Base-by-base conservation (phyloP, 2,888 invertebrate species). In the Pristionchus exspectatus region DNA sequence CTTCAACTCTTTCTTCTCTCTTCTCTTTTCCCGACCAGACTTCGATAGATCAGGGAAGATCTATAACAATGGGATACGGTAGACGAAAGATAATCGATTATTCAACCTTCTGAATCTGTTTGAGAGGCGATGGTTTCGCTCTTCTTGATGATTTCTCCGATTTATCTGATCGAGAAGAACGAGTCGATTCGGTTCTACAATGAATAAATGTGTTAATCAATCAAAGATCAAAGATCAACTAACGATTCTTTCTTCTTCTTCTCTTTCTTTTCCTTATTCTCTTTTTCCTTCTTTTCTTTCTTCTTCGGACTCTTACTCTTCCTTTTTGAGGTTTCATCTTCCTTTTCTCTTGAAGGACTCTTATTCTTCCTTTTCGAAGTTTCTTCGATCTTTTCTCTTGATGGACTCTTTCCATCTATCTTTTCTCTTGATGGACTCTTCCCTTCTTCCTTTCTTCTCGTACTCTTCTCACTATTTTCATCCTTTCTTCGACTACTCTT, bases 21-120 rank as follows among this genome's bases (percentile, higher is more conserved):
- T 30, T 21, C 72, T 12, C 72, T 81, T 54, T n/a, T 81, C 10
- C 14, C 50, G n/a, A 0, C 81, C 50, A 27, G 50, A 27, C 81
- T 81, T 81, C 50, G 81, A 50, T 9, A 81, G 54, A 54, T 81
- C 81, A n/a, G 81, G 81, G 33, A 81, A 81, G 81, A 81, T 81
- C 81, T 81, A 44, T 12, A 12, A 63, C n/a, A 63, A n/a, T 63
- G 63, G n/a, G 33, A 72, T 72, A 50, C 44, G 44, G 44, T 50
- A 59, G 59, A 18, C 24, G 59, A 59, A 24, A 3, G 4, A 59
- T 16, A 59, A 59, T 59, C 59, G 4, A 59, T 21, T 4, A 59
- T 59, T 24, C 44, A 10, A 81, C 81, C 50, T 81, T 81, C 81
- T 81, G 81, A 54, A 81, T 81, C 81, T 54, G 50, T 44, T 50